Evolutionary conservation across 2,797 vertebrate species (phyloP).

Genomic region (Danionella dracula): DNA sequence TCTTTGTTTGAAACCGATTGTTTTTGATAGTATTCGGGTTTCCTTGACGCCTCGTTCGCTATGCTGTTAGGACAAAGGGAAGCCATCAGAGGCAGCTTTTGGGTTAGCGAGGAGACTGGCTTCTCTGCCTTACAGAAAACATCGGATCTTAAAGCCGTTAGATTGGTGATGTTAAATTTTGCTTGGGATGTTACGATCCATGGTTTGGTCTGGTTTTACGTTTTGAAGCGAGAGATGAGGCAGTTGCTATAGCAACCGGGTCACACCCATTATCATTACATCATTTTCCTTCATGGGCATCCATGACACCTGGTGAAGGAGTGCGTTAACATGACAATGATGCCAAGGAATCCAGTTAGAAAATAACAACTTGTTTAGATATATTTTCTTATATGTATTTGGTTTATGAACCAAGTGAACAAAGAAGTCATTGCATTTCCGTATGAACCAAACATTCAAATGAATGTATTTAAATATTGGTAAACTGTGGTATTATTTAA

Average conservation of each 20-base stretch:
- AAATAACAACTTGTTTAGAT: too few species aligned
- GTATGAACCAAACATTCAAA: too few species aligned
- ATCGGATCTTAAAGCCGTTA: too few species aligned
- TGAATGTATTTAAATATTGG: too few species aligned
- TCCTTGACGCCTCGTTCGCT: neutral
- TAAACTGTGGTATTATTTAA: too few species aligned
- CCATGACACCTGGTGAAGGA: constrained; percentile 51
- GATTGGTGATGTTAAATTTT: neutral
- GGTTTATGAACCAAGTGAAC: too few species aligned
- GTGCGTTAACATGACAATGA: too few species aligned
- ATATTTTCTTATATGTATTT: too few species aligned
- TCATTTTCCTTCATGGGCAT: constrained; percentile 50
- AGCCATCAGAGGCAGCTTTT: constrained; percentile 1
- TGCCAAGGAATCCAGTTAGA: too few species aligned
- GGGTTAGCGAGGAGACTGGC: neutral
- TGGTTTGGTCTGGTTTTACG: constrained; percentile 19
- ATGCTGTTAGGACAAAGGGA: constrained; percentile 11
- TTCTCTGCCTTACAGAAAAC: too few species aligned
- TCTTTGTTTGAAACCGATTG: constrained; percentile 8
- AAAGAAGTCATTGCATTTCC: too few species aligned
- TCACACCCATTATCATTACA: constrained; percentile 68
- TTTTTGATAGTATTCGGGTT: neutral
- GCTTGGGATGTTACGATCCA: neutral
- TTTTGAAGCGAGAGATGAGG: constrained; percentile 33
- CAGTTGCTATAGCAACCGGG: constrained; percentile 66